phyloP scores from a whole-genome alignment of 2,888 invertebrate genomes.

The Lasioglossum zephyrum region DNA sequence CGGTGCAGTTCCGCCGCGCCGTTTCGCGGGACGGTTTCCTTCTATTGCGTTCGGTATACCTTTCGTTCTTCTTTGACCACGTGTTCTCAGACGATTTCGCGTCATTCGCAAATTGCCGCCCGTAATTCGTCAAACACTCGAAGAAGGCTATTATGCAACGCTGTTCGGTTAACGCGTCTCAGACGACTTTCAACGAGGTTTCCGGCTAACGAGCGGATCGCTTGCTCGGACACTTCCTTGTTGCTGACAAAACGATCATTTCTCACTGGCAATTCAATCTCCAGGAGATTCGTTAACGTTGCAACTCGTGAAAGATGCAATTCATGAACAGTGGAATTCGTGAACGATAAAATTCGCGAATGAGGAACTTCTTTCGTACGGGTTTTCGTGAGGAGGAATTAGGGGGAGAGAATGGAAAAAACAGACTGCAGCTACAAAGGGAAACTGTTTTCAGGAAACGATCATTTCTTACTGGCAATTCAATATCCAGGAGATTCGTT shows the following conservation, averaged over 20 bases:
- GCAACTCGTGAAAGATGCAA: neutral
- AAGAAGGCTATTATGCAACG: conserved; percentile 25
- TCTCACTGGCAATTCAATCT: neutral
- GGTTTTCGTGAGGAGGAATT: neutral
- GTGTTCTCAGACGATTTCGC: neutral
- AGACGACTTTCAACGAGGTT: conserved; percentile 14
- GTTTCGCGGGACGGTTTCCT: neutral
- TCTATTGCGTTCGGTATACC: neutral
- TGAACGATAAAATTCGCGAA: neutral
- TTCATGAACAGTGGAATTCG: neutral
- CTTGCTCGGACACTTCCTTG: conserved; percentile 14
- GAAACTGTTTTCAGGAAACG: conserved; percentile 85
- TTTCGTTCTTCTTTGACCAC: neutral
- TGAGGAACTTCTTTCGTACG: neutral
- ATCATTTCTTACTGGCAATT: too few relatives aligned
- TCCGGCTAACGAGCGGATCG: conserved; percentile 23
- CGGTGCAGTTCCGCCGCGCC: neutral
- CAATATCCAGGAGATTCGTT: neutral
- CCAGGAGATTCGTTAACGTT: neutral
- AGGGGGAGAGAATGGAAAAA: neutral
- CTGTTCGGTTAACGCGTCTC: conserved; percentile 15
- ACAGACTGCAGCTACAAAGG: conserved; percentile 63
- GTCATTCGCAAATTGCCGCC: conserved; percentile 20
- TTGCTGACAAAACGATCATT: neutral
- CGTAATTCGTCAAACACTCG: neutral